phyloP scores from a whole-genome alignment of 2,888 invertebrate species.

The Phrixothrix hirtus region DNA sequence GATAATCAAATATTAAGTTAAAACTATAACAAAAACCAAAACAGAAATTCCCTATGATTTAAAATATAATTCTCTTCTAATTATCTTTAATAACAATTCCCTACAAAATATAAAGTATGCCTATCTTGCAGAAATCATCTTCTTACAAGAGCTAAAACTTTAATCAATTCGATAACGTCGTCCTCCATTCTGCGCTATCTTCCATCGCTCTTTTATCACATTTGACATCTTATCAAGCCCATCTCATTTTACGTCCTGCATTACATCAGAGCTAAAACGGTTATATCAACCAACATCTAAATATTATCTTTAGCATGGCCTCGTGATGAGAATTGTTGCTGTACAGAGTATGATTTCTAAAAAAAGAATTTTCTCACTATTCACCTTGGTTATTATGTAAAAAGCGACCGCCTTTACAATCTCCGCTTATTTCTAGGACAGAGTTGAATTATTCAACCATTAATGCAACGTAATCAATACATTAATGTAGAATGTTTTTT shows the following conservation, averaged over 20 bases:
- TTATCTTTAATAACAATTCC: too few relatives aligned
- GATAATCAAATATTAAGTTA: too few relatives aligned
- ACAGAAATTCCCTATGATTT: too few relatives aligned
- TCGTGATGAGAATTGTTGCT: constrained; percentile 34
- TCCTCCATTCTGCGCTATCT: constrained; percentile 45
- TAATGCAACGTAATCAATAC: too few relatives aligned
- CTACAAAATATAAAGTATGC: neutral
- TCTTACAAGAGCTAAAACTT: constrained; percentile 16
- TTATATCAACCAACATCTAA: constrained; percentile 31
- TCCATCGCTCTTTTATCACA: constrained; percentile 37
- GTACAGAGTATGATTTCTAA: constrained; percentile 5
- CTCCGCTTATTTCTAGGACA: neutral
- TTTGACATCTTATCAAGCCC: constrained; percentile 23
- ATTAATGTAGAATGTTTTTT: too few relatives aligned
- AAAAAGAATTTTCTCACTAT: constrained; percentile 10
- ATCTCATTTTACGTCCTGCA: constrained; percentile 30
- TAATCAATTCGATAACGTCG: constrained; percentile 41
- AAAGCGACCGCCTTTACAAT: neutral
- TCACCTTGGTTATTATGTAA: neutral
- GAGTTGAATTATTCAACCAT: too few relatives aligned
- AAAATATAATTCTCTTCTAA: too few relatives aligned
- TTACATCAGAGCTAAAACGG: constrained; percentile 34
- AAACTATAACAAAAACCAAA: neutral
- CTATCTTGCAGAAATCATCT: constrained; percentile 4
- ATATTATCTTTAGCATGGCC: constrained; percentile 34